Percentiles rank a stretch among this genome's conserved stretches.
phyloP scores from a whole-genome alignment of 2,113 vertebrate genomes.

The Erythrocercus mccallii region DNA sequence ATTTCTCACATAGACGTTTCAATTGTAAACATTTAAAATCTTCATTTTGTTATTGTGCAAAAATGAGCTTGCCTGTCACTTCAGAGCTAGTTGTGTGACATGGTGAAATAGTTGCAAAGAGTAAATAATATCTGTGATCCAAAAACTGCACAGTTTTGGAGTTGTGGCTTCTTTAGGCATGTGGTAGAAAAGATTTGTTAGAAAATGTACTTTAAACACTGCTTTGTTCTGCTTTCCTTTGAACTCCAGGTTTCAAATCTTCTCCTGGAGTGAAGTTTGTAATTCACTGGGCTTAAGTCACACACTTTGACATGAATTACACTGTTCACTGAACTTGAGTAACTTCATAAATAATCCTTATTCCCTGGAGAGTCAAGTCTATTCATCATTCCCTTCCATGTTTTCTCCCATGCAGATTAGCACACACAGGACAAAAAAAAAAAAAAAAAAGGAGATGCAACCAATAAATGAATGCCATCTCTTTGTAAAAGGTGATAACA shows the following conservation, averaged over 20 bases:
- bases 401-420: not conserved
- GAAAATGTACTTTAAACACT: not conserved
- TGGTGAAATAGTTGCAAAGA: not conserved
- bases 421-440: not conserved
- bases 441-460: not conserved
- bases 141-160: not conserved
- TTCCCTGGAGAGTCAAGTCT: not conserved
- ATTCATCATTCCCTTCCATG: not conserved
- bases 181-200: not conserved
- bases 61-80: not conserved
- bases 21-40: not conserved
- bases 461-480: not conserved
- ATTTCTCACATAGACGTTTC: not conserved
- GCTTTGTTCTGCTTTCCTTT: not conserved
- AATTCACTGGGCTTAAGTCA: not conserved
- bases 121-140: not conserved
- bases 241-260: not conserved
- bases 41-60: not conserved
- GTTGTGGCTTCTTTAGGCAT: not conserved
- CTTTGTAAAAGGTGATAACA: not conserved
- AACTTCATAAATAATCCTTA: slow-evolving; percentile 33
- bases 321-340: slow-evolving; percentile 23
- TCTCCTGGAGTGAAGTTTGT: not conserved
- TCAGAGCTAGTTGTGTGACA: not conserved
- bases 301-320: slow-evolving; percentile 18